Conservation (phyloP, 2,888 invertebrate species). For the Pogonocherus hispidulus region DNA sequence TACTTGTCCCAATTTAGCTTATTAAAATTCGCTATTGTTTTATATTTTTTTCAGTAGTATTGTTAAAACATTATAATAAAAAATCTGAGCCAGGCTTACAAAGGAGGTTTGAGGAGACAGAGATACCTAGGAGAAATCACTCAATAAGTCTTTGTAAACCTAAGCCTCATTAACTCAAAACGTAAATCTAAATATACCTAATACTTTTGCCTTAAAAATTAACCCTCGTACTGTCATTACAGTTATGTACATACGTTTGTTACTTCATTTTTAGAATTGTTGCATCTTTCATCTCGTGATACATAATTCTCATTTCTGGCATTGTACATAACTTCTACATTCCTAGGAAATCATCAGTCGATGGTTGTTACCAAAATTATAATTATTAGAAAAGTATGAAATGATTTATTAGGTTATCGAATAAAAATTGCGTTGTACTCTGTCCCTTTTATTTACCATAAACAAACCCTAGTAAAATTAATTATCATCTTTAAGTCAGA, state of each 20-base stretch:
- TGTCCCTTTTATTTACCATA: slow-evolving; percentile 1
- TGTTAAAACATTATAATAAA: background rate
- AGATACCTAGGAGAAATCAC: too few relatives aligned
- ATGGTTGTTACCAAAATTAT: slow-evolving; percentile 33
- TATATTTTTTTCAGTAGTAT: background rate
- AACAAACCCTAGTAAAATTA: background rate
- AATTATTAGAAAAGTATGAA: slow-evolving; percentile 32
- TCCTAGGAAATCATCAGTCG: slow-evolving; percentile 27
- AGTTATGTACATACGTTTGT: slow-evolving; percentile 28
- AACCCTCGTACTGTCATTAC: slow-evolving; percentile 27
- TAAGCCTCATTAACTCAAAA: background rate
- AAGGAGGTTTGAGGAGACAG: background rate
- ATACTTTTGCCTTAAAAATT: slow-evolving; percentile 29
- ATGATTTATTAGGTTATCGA: slow-evolving; percentile 39
- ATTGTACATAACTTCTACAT: slow-evolving; percentile 37
- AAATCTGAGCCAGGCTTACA: slow-evolving; percentile 8
- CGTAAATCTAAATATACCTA: slow-evolving; percentile 20
- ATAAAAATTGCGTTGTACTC: slow-evolving; percentile 19
- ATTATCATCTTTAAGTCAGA: too few relatives aligned
- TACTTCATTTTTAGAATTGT: slow-evolving; percentile 17
- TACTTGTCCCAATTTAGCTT: background rate
- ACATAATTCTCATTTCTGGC: slow-evolving; percentile 25
- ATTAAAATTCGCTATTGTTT: background rate
- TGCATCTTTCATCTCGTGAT: slow-evolving; percentile 30
- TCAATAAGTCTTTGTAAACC: slow-evolving; percentile 10